Conservation (phyloP, 1,140 invertebrate species). For the Drosophila rhopaloa region DNA sequence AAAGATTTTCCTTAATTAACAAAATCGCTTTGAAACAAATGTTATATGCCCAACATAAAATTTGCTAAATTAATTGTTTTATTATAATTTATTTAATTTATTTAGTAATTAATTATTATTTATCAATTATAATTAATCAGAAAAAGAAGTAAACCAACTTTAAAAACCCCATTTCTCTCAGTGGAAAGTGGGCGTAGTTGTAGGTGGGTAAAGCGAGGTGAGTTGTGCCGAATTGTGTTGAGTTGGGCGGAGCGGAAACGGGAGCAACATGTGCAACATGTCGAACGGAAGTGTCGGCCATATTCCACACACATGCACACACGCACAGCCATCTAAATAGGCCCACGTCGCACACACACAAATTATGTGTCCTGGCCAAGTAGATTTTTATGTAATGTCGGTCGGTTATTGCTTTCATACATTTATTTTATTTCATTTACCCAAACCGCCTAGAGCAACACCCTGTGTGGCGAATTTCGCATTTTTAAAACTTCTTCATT, state of each 20-base stretch:
- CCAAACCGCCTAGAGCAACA: constrained; percentile 31
- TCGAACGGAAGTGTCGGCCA: constrained; percentile 83
- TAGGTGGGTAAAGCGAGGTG: constrained; percentile 13
- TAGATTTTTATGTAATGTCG: constrained; percentile 83
- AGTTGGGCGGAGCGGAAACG: constrained; percentile 66
- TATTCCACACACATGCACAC: constrained; percentile 66
- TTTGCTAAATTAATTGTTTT: too few relatives aligned
- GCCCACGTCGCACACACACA: constrained; percentile 66
- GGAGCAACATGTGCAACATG: constrained; percentile 81
- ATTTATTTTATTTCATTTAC: constrained; percentile 81
- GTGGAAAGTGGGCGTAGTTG: neutral
- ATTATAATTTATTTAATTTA: too few relatives aligned
- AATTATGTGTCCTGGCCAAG: constrained; percentile 74
- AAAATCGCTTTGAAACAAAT: too few relatives aligned
- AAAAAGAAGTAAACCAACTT: neutral
- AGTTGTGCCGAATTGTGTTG: constrained; percentile 18
- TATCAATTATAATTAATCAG: neutral
- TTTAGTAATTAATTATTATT: too few relatives aligned
- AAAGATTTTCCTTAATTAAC: too few relatives aligned
- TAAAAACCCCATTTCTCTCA: neutral
- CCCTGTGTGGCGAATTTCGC: constrained; percentile 31
- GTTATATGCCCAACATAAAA: too few relatives aligned
- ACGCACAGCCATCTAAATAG: constrained; percentile 62
- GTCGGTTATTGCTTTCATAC: constrained; percentile 81
- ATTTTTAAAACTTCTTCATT: constrained; percentile 8